Base-by-base conservation (phyloP, 2,797 vertebrate species). In the Coccyzus lansbergi region DNA sequence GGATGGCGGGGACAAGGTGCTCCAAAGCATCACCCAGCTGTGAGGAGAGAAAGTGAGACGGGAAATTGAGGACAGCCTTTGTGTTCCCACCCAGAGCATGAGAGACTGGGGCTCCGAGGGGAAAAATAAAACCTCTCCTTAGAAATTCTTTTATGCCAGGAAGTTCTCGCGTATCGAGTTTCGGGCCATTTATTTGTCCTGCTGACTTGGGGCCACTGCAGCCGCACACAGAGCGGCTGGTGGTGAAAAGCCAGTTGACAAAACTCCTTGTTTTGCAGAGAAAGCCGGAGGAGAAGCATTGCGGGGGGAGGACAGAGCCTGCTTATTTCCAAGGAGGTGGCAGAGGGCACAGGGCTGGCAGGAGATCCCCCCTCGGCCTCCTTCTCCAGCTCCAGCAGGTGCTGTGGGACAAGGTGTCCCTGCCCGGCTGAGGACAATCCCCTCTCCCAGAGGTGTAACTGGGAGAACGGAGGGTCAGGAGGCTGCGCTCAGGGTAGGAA, bases 141-240 rank as follows among this genome's bases (percentile, higher is more conserved):
- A 77, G 72, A 88, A 96, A 94, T 96, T 86, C 85, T 95, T 95
- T 95, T 93, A 94, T 92, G 90, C 80, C 87, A 65, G 93, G 90
- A 90, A 94, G 90, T 91, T 92, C 90, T 56, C 2, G 6, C 8
- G 3, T 91, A 91, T 96, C 92, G 4, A 60, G 71, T 96, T 96
- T 96, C 82, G 31, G 83, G 85, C 69, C 87, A 74, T 93, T 95
- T 96, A 86, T 95, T 96, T 94, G 91, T 87, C 21, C 87, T 86
- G 87, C 82, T 91, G 94, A 56, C 85, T 93, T 93, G 90, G 68
- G 85, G 95, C 94, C 77, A 14, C 9, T 31, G 68, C 60, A 0
- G 90, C 85, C 6, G 7, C 91, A 79, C 92, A 77, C 87, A 31
- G 63, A 58, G 71, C 4, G 38, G 28, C 59, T 9, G 9, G 48